These are phyloP conservation scores for Acronicta aceris DNA, from an alignment of 2,888 invertebrate species.

Conservation along the genomic window DNA sequence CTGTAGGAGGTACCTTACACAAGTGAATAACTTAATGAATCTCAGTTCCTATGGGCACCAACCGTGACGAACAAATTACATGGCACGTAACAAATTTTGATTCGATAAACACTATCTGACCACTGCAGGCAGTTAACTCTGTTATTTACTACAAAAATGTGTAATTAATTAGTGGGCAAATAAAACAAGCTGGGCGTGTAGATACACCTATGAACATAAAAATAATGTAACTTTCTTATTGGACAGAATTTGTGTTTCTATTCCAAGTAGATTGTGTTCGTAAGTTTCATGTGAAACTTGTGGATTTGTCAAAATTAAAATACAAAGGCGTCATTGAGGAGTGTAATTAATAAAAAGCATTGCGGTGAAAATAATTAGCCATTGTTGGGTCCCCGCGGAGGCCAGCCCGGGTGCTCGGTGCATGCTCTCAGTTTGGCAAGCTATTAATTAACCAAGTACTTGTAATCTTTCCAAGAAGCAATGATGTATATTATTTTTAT, in stretches of 20 bases:
- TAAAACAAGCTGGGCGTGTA: constrained; percentile 37
- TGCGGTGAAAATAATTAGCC: constrained; percentile 79
- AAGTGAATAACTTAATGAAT: constrained; percentile 47
- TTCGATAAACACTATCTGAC: constrained; percentile 56
- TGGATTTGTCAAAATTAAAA: constrained; percentile 84
- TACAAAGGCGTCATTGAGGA: constrained; percentile 78
- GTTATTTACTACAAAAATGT: constrained; percentile 52
- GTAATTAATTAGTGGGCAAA: constrained; percentile 44
- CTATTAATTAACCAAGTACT: constrained; percentile 57
- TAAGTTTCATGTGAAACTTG: constrained; percentile 72
- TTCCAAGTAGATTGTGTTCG: constrained; percentile 26
- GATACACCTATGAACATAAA: constrained; percentile 37
- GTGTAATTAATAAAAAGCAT: constrained; percentile 83
- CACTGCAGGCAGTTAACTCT: constrained; percentile 50
- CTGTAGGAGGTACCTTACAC: constrained; percentile 23
- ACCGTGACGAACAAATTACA: constrained; percentile 57
- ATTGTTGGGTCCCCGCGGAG: constrained; percentile 69
- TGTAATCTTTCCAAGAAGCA: constrained; percentile 54
- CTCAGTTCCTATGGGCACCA: constrained; percentile 36
- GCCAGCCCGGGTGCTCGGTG: constrained; percentile 15
- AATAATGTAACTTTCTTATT: constrained; percentile 63
- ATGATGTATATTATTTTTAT: constrained; percentile 55
- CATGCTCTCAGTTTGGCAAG: constrained; percentile 51
- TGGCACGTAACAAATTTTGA: constrained; percentile 54
- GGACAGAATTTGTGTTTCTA: constrained; percentile 46